These are phyloP conservation scores for Aleiodes sp. DNA, from an alignment of 1,140 invertebrate genomes.

Conservation along the genomic window DNA sequence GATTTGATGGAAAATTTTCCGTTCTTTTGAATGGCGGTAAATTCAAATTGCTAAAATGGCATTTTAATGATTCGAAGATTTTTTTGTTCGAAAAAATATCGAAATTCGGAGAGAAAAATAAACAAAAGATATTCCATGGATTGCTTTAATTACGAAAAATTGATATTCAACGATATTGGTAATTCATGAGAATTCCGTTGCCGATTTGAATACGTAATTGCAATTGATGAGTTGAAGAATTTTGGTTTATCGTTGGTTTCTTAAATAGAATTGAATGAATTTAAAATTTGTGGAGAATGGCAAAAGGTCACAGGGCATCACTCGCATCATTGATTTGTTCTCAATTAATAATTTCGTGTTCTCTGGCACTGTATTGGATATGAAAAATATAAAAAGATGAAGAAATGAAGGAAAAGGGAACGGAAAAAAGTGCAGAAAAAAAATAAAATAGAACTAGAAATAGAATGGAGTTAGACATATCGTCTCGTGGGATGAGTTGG, in stretches of 20 bases:
- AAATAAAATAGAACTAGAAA: background rate
- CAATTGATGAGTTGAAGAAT: background rate
- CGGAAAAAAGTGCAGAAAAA: too few species aligned
- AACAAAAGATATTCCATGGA: too few species aligned
- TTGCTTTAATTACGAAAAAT: too few species aligned
- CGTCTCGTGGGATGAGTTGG: background rate
- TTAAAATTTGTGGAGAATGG: too few species aligned
- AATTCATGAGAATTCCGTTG: too few species aligned
- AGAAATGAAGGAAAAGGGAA: background rate
- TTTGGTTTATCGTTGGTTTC: background rate
- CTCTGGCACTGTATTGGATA: background rate
- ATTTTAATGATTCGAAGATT: too few species aligned
- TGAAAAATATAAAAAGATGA: background rate
- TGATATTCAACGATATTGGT: too few species aligned
- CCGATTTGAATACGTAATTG: background rate
- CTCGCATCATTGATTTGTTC: slow-evolving; percentile 1
- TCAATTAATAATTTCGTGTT: slow-evolving; percentile 4
- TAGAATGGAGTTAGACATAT: background rate
- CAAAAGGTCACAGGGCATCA: slow-evolving; percentile 14
- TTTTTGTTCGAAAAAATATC: too few species aligned
- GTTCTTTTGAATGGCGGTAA: too few species aligned
- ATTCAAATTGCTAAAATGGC: too few species aligned
- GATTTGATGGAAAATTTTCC: too few species aligned
- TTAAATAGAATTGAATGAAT: background rate
- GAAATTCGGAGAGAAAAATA: too few species aligned